phyloP scores from a whole-genome alignment of 1,140 invertebrate genomes.

The Anoplophora glabripennis region DNA sequence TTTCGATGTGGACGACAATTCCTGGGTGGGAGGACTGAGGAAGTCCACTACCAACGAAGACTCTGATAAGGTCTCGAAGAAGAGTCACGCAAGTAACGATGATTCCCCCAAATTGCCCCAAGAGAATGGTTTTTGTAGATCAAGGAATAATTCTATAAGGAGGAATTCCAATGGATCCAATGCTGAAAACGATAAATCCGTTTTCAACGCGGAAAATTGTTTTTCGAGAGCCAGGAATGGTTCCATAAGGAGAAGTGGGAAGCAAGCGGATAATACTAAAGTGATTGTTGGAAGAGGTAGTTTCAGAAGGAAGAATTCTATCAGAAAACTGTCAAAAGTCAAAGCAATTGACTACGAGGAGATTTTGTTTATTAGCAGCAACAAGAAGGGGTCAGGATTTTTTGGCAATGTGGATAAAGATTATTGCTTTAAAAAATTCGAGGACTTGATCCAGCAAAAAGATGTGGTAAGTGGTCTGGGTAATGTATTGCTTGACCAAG shows the following conservation, averaged over 20 bases:
- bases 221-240: conserved; percentile 3
- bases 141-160: conserved; percentile 25
- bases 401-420: conserved; percentile 25
- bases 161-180: conserved; percentile 3
- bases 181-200: conserved; percentile 1
- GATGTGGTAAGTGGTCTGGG: conserved; percentile 25
- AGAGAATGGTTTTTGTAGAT: conserved; percentile 21
- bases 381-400: conserved; percentile 27
- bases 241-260: background rate
- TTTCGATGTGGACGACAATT: conserved; percentile 36
- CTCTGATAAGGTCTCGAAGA: conserved; percentile 14
- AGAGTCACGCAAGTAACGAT: conserved; percentile 8
- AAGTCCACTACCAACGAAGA: conserved; percentile 21
- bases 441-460: conserved; percentile 6
- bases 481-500: too few species aligned
- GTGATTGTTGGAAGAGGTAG: conserved; percentile 11
- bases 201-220: background rate
- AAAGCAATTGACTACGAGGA: conserved; percentile 25
- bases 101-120: background rate
- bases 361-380: conserved; percentile 20
- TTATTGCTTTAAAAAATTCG: conserved; percentile 32
- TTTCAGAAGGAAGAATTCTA: conserved; percentile 18
- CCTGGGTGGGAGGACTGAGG: conserved; percentile 35
- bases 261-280: background rate
- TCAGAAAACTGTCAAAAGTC: conserved; percentile 11